Evolutionary conservation across 2,888 invertebrate species (phyloP).

Genomic region (Perithous albicinctus): DNA sequence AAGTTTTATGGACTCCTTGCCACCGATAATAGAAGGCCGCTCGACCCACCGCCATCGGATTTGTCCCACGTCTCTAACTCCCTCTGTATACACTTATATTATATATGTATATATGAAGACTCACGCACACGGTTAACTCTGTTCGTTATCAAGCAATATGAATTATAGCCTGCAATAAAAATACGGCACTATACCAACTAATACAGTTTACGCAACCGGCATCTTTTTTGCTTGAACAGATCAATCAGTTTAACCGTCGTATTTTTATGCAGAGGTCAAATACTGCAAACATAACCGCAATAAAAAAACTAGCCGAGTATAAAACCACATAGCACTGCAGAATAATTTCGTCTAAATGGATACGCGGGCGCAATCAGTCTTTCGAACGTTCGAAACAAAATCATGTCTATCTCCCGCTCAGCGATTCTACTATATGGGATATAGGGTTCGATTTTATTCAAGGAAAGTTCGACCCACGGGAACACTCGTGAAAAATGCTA

Average conservation of each 20-base stretch:
- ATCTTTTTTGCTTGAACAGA: too few species aligned
- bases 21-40: conserved; percentile 62
- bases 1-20: conserved; percentile 67
- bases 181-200: conserved; percentile 34
- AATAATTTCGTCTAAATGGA: neutral
- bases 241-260: neutral
- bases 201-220: too few species aligned
- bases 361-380: neutral
- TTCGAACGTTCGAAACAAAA: neutral
- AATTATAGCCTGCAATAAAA: conserved; percentile 48
- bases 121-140: neutral
- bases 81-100: conserved; percentile 23
- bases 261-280: neutral
- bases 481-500: neutral
- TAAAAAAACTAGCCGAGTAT: too few species aligned
- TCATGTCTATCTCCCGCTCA: neutral
- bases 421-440: neutral
- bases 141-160: conserved; percentile 39
- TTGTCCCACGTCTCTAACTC: conserved; percentile 50
- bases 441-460: neutral
- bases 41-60: conserved; percentile 46
- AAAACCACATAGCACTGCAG: neutral
- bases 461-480: neutral
- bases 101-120: neutral
- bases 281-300: too few species aligned